These are phyloP conservation scores for Araneus ventricosus DNA, from an alignment of 1,140 invertebrate genomes.

Conservation along the genomic window DNA sequence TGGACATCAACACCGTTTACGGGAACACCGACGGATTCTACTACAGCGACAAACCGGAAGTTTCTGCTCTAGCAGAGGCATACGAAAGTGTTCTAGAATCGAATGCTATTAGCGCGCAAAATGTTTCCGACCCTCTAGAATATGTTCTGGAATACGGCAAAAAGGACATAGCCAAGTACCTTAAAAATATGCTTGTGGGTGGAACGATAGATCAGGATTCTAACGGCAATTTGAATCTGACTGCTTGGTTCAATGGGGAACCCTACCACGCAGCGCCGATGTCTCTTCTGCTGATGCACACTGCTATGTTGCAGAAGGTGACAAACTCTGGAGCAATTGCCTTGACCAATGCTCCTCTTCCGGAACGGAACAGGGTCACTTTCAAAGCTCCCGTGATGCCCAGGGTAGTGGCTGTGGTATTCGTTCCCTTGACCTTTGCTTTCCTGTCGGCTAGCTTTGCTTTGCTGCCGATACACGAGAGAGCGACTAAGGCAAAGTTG, in stretches of 20 bases:
- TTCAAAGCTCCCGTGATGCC: neutral
- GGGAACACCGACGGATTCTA: conserved; percentile 71
- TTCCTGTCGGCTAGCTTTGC: conserved; percentile 76
- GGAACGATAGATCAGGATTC: conserved; percentile 1
- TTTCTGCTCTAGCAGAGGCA: neutral
- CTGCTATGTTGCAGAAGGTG: conserved; percentile 59
- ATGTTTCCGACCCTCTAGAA: conserved; percentile 32
- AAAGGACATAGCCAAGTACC: conserved; percentile 34
- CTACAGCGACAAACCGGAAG: neutral
- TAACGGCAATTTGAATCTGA: conserved; percentile 14
- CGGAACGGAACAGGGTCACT: neutral
- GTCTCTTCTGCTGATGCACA: conserved; percentile 64
- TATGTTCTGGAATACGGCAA: conserved; percentile 60
- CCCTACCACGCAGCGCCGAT: conserved; percentile 69
- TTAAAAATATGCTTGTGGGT: conserved; percentile 58
- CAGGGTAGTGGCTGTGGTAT: conserved; percentile 44
- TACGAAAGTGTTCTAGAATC: neutral
- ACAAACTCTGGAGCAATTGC: neutral
- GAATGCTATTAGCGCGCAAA: neutral
- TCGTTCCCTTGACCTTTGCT: conserved; percentile 75
- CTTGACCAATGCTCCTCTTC: conserved; percentile 58
- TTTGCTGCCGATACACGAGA: conserved; percentile 76
- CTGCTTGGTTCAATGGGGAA: conserved; percentile 76
- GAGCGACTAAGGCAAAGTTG: conserved; percentile 75
- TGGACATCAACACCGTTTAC: conserved; percentile 65